Percentiles rank a stretch among this genome's conserved stretches.
phyloP scores from a whole-genome alignment of 2,888 invertebrate genomes.

The Candidula unifasciata region DNA sequence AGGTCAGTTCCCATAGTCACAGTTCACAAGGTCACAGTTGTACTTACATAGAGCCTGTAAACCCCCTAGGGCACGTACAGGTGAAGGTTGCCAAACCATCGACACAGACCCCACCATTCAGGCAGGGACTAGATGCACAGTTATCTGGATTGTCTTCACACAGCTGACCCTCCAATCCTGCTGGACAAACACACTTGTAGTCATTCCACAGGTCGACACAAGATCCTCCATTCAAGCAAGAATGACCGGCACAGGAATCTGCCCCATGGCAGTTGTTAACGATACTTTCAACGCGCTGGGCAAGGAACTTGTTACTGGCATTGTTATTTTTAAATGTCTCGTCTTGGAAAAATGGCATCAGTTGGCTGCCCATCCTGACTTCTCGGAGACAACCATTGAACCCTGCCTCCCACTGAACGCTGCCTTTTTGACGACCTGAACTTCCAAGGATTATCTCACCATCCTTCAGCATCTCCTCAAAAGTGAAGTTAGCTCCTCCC shows the following conservation, averaged over 20 bases:
- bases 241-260: conserved; percentile 52
- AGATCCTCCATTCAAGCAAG: conserved; percentile 85
- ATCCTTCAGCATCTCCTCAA: conserved; percentile 42
- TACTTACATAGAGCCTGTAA: conserved; percentile 65
- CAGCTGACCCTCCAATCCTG: conserved; percentile 66
- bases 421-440: conserved; percentile 27
- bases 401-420: conserved; percentile 38
- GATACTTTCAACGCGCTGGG: background rate
- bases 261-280: conserved; percentile 36
- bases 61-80: conserved; percentile 70
- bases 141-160: conserved; percentile 85
- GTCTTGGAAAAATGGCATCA: conserved; percentile 89
- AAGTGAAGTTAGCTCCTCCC: conserved; percentile 3
- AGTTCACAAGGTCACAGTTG: background rate
- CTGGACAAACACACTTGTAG: conserved; percentile 70
- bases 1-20: background rate
- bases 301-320: conserved; percentile 59
- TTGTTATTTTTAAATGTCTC: conserved; percentile 61
- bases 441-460: conserved; percentile 47
- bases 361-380: conserved; percentile 88
- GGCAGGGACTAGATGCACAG: conserved; percentile 84
- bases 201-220: conserved; percentile 70
- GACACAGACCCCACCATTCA: conserved; percentile 65
- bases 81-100: conserved; percentile 60
- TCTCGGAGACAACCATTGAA: conserved; percentile 92